Percentiles rank a stretch among this genome's conserved stretches.
These are phyloP conservation scores for Bujurquina vittata DNA, from an alignment of 2,113 vertebrate species.

Conservation along the genomic window DNA sequence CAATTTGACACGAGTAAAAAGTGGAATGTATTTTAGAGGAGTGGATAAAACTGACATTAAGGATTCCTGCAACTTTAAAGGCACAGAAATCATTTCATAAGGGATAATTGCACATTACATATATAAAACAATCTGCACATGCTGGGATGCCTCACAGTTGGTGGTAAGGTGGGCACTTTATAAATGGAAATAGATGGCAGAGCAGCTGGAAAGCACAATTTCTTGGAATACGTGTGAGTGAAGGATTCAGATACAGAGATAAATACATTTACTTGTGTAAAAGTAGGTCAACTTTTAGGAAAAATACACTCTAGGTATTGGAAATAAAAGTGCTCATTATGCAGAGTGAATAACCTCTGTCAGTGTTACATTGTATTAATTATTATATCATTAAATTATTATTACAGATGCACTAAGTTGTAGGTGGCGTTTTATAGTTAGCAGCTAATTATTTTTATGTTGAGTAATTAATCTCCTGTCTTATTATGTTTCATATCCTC, in stretches of 20 bases:
- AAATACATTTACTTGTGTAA: neutral
- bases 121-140: neutral
- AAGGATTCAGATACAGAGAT: neutral
- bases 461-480: neutral
- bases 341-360: neutral
- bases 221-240: neutral
- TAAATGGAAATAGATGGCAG: neutral
- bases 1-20: slow-evolving; percentile 45
- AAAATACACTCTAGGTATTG: neutral
- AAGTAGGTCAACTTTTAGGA: neutral
- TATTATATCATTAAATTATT: neutral
- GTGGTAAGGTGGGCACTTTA: neutral
- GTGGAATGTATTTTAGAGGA: slow-evolving; percentile 48
- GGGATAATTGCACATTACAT: slow-evolving; percentile 34
- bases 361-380: neutral
- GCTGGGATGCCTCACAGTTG: slow-evolving; percentile 16
- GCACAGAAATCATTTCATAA: slow-evolving; percentile 37
- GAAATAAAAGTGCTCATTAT: neutral
- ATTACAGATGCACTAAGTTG: neutral
- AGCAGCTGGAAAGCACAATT: neutral
- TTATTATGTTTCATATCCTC: neutral
- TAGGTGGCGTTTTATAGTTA: neutral
- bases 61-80: slow-evolving; percentile 41
- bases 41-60: slow-evolving; percentile 44
- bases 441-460: neutral